These are phyloP conservation scores for Pelvicachromis taeniatus DNA, from an alignment of 2,113 vertebrate genomes.

Conservation along the genomic window DNA sequence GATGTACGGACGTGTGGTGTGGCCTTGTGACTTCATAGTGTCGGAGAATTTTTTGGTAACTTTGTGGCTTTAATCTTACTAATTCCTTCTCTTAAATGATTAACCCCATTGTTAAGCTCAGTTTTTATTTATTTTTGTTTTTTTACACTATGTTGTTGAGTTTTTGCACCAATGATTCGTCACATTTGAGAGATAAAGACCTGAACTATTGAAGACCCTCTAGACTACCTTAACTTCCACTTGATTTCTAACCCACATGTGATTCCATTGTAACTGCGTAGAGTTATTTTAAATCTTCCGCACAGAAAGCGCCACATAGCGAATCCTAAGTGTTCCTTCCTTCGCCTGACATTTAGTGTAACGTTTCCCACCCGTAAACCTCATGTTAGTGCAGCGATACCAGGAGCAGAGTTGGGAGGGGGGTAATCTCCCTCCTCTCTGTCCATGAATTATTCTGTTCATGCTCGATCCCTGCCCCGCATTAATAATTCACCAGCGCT, in stretches of 20 bases:
- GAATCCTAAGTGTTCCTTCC: background rate
- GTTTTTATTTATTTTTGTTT: background rate
- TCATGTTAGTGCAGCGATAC: background rate
- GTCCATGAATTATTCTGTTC: slow-evolving; percentile 49
- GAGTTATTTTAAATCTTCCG: background rate
- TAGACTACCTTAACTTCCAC: background rate
- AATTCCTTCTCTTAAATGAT: background rate
- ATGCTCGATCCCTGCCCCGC: background rate
- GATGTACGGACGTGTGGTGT: background rate
- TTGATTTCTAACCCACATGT: background rate
- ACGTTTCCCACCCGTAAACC: background rate
- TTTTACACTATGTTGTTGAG: background rate
- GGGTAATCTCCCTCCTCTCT: background rate
- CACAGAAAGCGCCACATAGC: background rate
- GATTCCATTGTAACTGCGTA: background rate
- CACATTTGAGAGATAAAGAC: background rate
- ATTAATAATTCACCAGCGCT: slow-evolving; percentile 56
- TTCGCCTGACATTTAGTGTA: background rate
- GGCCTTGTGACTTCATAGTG: background rate
- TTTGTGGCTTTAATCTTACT: background rate
- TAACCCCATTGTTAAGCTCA: background rate
- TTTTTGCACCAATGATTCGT: background rate
- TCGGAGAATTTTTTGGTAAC: background rate
- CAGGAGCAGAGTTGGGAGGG: background rate
- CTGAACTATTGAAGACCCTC: background rate